Conservation (phyloP, 2,888 invertebrate genomes). For the Helleia helle region DNA sequence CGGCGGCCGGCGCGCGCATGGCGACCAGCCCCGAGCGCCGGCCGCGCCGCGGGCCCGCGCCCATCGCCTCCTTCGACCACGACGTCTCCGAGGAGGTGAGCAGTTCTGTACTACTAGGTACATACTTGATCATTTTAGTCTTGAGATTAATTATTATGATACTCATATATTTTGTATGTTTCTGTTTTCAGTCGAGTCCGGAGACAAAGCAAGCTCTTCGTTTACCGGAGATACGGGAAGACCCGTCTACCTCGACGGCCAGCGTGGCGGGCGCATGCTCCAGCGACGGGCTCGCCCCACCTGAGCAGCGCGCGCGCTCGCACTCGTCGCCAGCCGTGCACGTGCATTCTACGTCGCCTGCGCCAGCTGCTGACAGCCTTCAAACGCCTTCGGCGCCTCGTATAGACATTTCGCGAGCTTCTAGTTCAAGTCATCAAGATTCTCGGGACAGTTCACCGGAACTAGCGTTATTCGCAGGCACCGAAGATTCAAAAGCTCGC, state of each 20-base stretch:
- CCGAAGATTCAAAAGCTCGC: conserved; percentile 33
- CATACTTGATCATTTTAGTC: too few species aligned
- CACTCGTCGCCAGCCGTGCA: conserved; percentile 51
- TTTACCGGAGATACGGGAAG: conserved; percentile 72
- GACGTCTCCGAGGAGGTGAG: conserved; percentile 86
- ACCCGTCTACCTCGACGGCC: conserved; percentile 30
- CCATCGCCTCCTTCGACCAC: conserved; percentile 93
- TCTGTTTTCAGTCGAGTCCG: conserved; percentile 74
- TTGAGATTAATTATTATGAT: too few species aligned
- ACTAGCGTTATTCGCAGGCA: conserved; percentile 82
- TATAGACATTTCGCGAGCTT: conserved; percentile 91
- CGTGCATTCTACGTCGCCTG: conserved; percentile 15
- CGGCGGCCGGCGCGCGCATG: conserved; percentile 28
- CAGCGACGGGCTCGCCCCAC: conserved; percentile 31
- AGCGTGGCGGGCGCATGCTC: conserved; percentile 30
- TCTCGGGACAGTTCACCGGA: conserved; percentile 90
- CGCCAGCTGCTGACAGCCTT: conserved; percentile 22
- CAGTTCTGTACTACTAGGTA: too few species aligned
- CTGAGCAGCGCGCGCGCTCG: conserved; percentile 54
- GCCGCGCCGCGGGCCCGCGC: conserved; percentile 92
- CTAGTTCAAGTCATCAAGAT: conserved; percentile 91
- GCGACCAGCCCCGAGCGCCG: conserved; percentile 61
- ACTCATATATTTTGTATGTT: background rate
- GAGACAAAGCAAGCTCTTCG: conserved; percentile 72
- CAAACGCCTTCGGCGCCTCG: conserved; percentile 85